A percentile compares a stretch with the other conserved stretches of the same genome.
These are phyloP conservation scores for Dolichoris vasculosae DNA, from an alignment of 1,140 invertebrate species.

Conservation along the genomic window DNA sequence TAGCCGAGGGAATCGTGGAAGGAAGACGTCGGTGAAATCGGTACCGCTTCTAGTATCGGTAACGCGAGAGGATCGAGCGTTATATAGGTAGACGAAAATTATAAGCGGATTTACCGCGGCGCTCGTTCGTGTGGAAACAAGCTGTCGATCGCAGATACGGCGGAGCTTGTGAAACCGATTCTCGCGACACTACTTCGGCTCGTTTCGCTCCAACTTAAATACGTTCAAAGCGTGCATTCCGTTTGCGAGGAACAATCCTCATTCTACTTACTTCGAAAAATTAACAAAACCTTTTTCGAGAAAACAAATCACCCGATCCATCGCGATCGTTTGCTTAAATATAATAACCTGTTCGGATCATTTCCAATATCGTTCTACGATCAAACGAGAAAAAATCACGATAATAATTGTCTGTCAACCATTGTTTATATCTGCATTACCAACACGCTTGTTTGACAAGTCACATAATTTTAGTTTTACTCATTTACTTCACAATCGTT, in stretches of 20 bases:
- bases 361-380: no score
- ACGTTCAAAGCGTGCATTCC: background rate
- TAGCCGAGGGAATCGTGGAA: no score
- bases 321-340: background rate
- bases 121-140: background rate
- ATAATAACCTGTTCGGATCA: background rate
- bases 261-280: background rate
- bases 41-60: background rate
- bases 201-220: background rate
- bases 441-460: background rate
- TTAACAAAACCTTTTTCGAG: background rate
- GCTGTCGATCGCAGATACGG: background rate
- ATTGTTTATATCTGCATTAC: background rate
- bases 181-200: background rate
- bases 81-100: background rate
- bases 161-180: background rate
- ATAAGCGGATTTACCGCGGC: background rate
- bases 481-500: background rate
- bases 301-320: no score
- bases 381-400: background rate
- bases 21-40: background rate
- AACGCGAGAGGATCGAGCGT: background rate
- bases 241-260: background rate
- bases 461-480: background rate
- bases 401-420: background rate